Conservation (phyloP, 2,113 vertebrate genomes). For the Strigops habroptila region DNA sequence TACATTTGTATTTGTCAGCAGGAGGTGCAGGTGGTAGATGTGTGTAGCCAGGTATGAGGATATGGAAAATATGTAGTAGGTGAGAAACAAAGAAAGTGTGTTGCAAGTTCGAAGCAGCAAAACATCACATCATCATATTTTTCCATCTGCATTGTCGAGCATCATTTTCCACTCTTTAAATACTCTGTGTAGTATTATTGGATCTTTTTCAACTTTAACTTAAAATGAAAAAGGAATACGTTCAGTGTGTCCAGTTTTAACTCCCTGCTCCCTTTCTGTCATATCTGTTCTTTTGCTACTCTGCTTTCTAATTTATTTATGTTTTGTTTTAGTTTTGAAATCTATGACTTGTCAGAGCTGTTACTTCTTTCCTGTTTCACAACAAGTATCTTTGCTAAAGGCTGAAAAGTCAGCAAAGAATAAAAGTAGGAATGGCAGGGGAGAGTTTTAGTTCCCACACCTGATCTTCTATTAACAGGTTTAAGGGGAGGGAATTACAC, state of each 20-base stretch:
- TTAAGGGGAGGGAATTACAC: neutral
- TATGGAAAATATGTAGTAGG: neutral
- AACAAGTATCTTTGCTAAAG: neutral
- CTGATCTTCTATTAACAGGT: neutral
- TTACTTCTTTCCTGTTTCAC: neutral
- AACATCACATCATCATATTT: neutral
- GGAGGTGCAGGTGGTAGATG: neutral
- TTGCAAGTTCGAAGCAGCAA: neutral
- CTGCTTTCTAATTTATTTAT: neutral
- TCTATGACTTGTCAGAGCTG: neutral
- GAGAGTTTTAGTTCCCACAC: neutral
- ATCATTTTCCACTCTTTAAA: neutral
- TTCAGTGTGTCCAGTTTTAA: neutral
- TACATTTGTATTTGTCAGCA: neutral
- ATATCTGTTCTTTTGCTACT: neutral
- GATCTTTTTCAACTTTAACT: neutral
- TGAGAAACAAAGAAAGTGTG: neutral
- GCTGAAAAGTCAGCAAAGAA: neutral
- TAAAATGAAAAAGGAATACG: neutral
- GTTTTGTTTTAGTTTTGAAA: neutral
- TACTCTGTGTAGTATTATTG: neutral
- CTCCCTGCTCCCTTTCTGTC: neutral
- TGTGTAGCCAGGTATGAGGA: neutral
- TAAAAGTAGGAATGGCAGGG: neutral
- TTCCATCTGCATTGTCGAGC: neutral